A percentile compares a stretch with the other conserved stretches of the same genome.
These are phyloP conservation scores for Tetraneura akinire DNA, from an alignment of 1,140 invertebrate genomes.

Conservation along the genomic window DNA sequence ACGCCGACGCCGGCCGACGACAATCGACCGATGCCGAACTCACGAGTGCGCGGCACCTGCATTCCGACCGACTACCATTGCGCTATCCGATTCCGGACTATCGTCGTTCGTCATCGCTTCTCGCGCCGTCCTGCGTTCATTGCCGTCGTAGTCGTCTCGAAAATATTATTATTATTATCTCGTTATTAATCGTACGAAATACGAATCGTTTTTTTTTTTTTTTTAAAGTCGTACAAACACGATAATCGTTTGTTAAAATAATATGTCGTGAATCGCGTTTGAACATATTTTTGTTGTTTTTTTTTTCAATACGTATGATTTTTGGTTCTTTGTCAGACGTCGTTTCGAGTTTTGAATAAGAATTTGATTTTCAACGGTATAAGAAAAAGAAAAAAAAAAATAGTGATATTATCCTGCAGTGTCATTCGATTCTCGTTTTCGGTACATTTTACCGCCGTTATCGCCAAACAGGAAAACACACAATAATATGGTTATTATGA, in stretches of 20 bases:
- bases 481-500: background rate
- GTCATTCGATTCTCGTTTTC: too few relatives aligned
- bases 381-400: too few relatives aligned
- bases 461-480: background rate
- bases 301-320: too few relatives aligned
- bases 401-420: too few relatives aligned
- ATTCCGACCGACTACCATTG: conserved; percentile 25
- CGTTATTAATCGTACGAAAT: too few relatives aligned
- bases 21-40: background rate
- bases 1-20: background rate
- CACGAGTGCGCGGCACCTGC: background rate
- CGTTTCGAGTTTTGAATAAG: too few relatives aligned
- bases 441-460: too few relatives aligned
- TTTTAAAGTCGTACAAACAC: background rate
- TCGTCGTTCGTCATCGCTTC: conserved; percentile 5
- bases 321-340: too few relatives aligned
- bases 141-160: background rate
- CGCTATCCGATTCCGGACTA: too few relatives aligned
- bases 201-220: too few relatives aligned
- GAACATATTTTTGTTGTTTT: background rate
- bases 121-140: background rate
- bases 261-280: background rate
- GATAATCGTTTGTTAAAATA: background rate
- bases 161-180: too few relatives aligned
- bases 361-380: too few relatives aligned